Conservation (phyloP, 2,888 invertebrate genomes). For the Oscheius sp. region DNA sequence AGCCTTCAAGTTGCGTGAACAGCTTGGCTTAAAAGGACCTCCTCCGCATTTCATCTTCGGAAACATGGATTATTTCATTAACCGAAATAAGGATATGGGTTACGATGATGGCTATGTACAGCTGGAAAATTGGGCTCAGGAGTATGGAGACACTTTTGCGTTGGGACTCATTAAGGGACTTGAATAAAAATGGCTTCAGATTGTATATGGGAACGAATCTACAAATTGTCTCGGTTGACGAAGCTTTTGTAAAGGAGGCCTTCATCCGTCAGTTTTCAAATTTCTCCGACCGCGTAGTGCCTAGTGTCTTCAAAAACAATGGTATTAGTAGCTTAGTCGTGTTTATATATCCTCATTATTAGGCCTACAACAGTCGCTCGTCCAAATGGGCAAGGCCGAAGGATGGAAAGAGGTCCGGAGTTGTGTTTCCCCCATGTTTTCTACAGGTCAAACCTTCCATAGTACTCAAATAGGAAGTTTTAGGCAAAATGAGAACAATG, state of each 20-base stretch:
- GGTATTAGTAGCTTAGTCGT: constrained; percentile 13
- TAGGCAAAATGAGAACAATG: constrained; percentile 52
- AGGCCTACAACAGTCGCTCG: constrained; percentile 29
- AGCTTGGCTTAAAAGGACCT: constrained; percentile 46
- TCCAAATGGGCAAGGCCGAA: constrained; percentile 35
- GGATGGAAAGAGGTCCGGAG: constrained; percentile 47
- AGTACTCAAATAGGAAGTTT: no score
- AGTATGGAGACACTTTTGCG: constrained; percentile 46
- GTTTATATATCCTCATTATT: not conserved
- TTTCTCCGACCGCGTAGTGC: constrained; percentile 57
- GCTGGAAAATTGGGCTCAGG: constrained; percentile 35
- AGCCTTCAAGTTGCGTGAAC: constrained; percentile 16
- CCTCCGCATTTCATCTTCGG: constrained; percentile 45
- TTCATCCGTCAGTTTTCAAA: constrained; percentile 66
- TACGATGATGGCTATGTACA: constrained; percentile 44
- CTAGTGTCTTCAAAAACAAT: constrained; percentile 40
- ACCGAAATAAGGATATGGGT: constrained; percentile 37
- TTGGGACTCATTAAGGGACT: constrained; percentile 32
- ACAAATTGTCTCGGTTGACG: constrained; percentile 53
- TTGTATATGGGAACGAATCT: constrained; percentile 56
- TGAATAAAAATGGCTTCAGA: constrained; percentile 33
- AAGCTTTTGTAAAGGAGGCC: constrained; percentile 60
- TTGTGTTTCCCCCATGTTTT: constrained; percentile 37
- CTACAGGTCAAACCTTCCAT: constrained; percentile 21
- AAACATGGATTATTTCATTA: constrained; percentile 46